A percentile compares a stretch with the other conserved stretches of the same genome.
phyloP scores from a whole-genome alignment of 2,113 vertebrate species.

The Otocyon megalotis region DNA sequence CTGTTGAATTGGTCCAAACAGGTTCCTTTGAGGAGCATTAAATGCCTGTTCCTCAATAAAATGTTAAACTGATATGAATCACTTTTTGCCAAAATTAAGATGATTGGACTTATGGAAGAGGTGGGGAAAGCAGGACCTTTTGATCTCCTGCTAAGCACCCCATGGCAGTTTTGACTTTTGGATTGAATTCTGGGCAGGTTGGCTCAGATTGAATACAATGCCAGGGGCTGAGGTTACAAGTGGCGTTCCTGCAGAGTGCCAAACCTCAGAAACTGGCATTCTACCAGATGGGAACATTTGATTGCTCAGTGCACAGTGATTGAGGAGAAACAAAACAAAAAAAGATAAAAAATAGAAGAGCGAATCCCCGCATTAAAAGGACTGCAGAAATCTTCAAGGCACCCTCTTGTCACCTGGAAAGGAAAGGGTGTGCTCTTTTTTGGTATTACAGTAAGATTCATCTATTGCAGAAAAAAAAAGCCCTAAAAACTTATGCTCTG shows the following conservation, averaged over 20 bases:
- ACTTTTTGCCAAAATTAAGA: slow-evolving; percentile 36
- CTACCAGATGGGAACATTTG: neutral
- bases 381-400: neutral
- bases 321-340: neutral
- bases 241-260: neutral
- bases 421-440: neutral
- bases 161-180: slow-evolving; percentile 34
- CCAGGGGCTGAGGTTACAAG: neutral
- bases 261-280: neutral
- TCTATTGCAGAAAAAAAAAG: neutral
- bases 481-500: neutral
- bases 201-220: neutral
- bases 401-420: neutral
- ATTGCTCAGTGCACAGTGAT: neutral
- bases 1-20: neutral
- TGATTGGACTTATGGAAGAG: neutral
- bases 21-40: slow-evolving; percentile 32
- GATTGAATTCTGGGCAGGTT: slow-evolving; percentile 13
- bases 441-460: neutral
- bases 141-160: slow-evolving; percentile 41
- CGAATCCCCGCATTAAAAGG: neutral
- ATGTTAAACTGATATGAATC: slow-evolving; percentile 14
- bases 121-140: neutral
- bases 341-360: neutral
- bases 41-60: slow-evolving; percentile 37